Evolutionary conservation across 2,888 invertebrate genomes (phyloP), one percentile per base, ranked within the genome.

Genomic region (Alviniconcha strummeri): DNA sequence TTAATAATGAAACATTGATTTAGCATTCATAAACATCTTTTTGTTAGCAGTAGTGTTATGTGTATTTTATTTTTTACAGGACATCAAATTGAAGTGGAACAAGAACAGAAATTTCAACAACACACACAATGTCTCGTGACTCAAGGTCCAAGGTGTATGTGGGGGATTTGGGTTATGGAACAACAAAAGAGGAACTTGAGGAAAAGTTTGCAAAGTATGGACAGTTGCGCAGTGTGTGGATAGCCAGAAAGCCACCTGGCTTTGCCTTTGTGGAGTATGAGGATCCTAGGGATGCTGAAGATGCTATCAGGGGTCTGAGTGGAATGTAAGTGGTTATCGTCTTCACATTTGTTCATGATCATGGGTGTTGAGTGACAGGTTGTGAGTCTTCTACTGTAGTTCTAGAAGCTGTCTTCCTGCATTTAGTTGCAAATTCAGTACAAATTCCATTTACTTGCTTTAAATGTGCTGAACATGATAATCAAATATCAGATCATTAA

Each of bases 61-160:
- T 36, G 36, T 36, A 36, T 36, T 36, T 36, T 36, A 36, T 36
- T 36, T 36, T 36, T 36, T 36, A 36, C 36, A 36, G 36, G 36
- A 1, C 36, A 36, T 36, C 36, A 36, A 36, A 36, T 36, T 36
- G 36, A 36, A 36, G 36, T 36, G 36, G 36, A 36, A 36, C 36
- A 36, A 36, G 36, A 1, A 36, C 36, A 36, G 36, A 36, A 36
- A 36, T 36, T 36, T 36, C 36, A 36, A 36, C 36, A 36, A 36
- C 36, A 36, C 36, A 36, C 36, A 52, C 52, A 13, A 84, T 83
- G 84, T 78, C 84, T 36, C 78, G 83, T 57, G 76, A 84, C 93
- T 94, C 97, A 57, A 96, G 97, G 57, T 97, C 97, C 94, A 98
- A 98, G 94, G 97, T 98, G 0, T 98, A 98, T 93, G 97, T 98